Evolutionary conservation across 1,140 invertebrate species (phyloP), one percentile per base, ranked within the genome.

Genomic region (Aphis gossypii): DNA sequence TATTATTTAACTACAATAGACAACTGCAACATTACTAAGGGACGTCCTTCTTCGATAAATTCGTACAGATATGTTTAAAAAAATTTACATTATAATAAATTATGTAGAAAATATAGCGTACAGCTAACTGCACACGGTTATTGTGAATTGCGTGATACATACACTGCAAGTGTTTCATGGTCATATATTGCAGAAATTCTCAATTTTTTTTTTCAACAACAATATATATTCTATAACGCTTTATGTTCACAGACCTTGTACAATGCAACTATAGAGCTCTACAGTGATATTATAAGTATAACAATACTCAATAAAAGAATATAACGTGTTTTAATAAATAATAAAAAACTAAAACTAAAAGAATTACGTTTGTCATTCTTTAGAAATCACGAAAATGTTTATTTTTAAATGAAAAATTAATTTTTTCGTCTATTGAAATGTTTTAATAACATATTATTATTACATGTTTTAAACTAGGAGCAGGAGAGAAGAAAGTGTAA

Each of bases 121-220:
- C n/a, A n/a, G 14, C 6, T n/a, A n/a, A n/a, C 30, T 76, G 30
- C n/a, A 76, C 60, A 18, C 14, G 30, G 14, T 76, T n/a, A 76
- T 76, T 76, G 60, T 76, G 4, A 76, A 14, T 76, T 1, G 14
- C 21, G 11, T 60, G 56, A 30, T 60, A 76, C 30, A 76, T 35
- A 21, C 14, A 21, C 14, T 76, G n/a, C 60, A n/a, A 76, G 4
- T 56, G 38, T 41, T 56, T 89, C 88, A 89, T 41, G 88, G 88
- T 11, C 88, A 54, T 20, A 41, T 54, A 35, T n/a, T 14, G 35
- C 23, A 56, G 88, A 38, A 89, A 89, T 89, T 89, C 23, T 46
- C 51, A 54, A 38, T 54, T 51, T 54, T 89, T 89, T 89, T 54
- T 89, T 56, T 48, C 38, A 38, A n/a, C n/a, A 41, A 89, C 87